Base-by-base conservation (phyloP, 2,113 vertebrate species). In the Xiphophorus maculatus region DNA sequence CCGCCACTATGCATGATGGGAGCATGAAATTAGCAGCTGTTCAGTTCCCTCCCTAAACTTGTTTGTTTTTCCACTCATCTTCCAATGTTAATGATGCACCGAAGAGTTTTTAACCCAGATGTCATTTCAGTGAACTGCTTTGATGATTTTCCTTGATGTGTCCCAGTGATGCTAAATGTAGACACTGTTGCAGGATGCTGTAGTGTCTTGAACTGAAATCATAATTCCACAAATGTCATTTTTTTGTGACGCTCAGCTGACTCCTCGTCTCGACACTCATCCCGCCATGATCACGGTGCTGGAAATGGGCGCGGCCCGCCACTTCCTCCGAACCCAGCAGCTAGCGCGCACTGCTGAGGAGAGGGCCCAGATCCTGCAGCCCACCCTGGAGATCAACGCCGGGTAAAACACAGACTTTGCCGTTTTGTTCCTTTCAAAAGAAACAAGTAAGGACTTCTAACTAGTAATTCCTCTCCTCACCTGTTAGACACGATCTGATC, bases 281-380 rank as follows among this genome's bases (percentile, higher is more conserved):
- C 97, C 98, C 0, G 97, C 98, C 67, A 99, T 99, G 98, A 96
- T 99, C 92, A 99, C 98, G 0, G 97, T 99, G 89, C 94, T 99
- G 5, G 98, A 99, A 93, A 99, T 99, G 98, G 98, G 98, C 0
- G 97, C 98, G 0, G 97, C 97, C 1, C 96, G 98, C 6, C 98
- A 99, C 91, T 98, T 99, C 83, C 95, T 99, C 60, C 97, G 97
- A 85, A 98, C 98, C 82, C 98, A 98, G 92, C 98, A 99, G 93
- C 90, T 99, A 82, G 96, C 97, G 66, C 96, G 94, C 87, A 96
- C 93, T 27, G 89, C 93, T 0, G 98, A 98, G 89, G 97, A 99
- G 79, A 95, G 96, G 1, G 96, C 97, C 0, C 97, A 99, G 93
- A 95, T 99, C 51, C 92, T 99, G 63, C 98, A 99, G 92, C 98